Base-by-base conservation (phyloP, 2,797 vertebrate species). In the Ispidina picta region DNA sequence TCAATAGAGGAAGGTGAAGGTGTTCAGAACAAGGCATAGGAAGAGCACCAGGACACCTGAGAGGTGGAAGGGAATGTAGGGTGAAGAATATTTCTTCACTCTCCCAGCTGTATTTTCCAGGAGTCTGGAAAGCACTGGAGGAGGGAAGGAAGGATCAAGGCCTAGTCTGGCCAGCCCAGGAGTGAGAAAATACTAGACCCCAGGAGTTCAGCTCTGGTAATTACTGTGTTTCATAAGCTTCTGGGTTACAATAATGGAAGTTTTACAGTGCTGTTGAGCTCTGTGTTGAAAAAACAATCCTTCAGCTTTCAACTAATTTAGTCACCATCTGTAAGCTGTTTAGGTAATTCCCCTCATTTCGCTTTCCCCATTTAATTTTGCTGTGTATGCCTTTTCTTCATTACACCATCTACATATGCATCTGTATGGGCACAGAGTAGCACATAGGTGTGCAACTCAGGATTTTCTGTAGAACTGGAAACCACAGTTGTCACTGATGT, bases 261-360 rank as follows among this genome's bases (percentile, higher is more conserved):
- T 88, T 95, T 92, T 94, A 94, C 74, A 74, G 5, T 81, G 59
- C 92, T 81, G 83, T 93, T 90, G 92, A 95, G 62, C 81, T 83
- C 71, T 72, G 80, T 93, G 89, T 94, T 94, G 92, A 92, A 89
- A 94, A 95, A 95, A 80, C 65, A 92, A 93, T 94, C 94, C 88
- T 85, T 88, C 43, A 60, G 72, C 62, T 90, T 94, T 86, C 86
- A 74, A 77, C 69, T 91, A 88, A 90, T 94, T 95, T 84, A 90
- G 78, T 90, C 86, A 46, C 83, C 91, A 92, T 85, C 92, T 95
- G 92, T 78, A 92, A 93, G 51, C 72, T 93, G 78, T 94, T 94
- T 78, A 77, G 88, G 72, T 84, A 88, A 74, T 90, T 86, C 65
- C 51, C 28, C 51, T 94, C 69, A 16, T 89, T 92, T 95, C 31